Conservation (phyloP, 2,888 invertebrate genomes). For the Ophioninae sp. region DNA sequence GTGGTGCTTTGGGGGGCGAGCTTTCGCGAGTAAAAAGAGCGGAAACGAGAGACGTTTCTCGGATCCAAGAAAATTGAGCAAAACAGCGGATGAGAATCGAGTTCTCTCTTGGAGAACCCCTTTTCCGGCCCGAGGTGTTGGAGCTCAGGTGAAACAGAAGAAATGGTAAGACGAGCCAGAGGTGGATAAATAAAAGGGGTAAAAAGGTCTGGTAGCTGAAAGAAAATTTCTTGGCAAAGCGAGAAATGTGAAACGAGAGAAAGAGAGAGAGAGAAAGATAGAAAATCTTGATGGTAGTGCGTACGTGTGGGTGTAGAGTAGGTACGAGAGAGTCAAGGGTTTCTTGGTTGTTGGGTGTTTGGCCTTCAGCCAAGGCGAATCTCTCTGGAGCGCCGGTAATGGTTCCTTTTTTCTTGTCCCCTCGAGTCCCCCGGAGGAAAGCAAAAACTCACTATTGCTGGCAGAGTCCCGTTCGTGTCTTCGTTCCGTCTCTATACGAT, state of each 20-base stretch:
- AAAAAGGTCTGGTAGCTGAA: constrained; percentile 43
- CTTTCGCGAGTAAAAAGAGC: constrained; percentile 34
- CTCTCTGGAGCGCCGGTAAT: constrained; percentile 71
- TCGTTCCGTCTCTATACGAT: constrained; percentile 23
- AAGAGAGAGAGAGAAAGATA: constrained; percentile 59
- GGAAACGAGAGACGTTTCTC: constrained; percentile 28
- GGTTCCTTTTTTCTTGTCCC: constrained; percentile 71
- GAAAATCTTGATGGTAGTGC: constrained; percentile 61
- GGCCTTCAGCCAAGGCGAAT: constrained; percentile 73
- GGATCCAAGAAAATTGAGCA: constrained; percentile 49
- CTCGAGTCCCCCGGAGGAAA: constrained; percentile 56
- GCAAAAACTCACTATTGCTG: constrained; percentile 49
- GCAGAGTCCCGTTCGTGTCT: constrained; percentile 35
- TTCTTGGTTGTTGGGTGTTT: constrained; percentile 74
- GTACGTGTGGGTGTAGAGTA: constrained; percentile 56
- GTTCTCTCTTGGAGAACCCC: constrained; percentile 16
- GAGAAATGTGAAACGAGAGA: constrained; percentile 53
- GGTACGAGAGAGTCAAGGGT: constrained; percentile 69
- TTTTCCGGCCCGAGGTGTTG: constrained; percentile 17
- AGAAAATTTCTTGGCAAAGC: constrained; percentile 57
- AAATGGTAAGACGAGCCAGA: constrained; percentile 44
- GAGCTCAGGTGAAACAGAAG: constrained; percentile 60
- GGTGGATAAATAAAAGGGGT: constrained; percentile 43
- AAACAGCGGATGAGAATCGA: constrained; percentile 58
- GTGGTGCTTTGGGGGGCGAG: constrained; percentile 27